These are phyloP conservation scores for Strigamia maritima DNA, from an alignment of 2,888 invertebrate genomes.

Conservation along the genomic window DNA sequence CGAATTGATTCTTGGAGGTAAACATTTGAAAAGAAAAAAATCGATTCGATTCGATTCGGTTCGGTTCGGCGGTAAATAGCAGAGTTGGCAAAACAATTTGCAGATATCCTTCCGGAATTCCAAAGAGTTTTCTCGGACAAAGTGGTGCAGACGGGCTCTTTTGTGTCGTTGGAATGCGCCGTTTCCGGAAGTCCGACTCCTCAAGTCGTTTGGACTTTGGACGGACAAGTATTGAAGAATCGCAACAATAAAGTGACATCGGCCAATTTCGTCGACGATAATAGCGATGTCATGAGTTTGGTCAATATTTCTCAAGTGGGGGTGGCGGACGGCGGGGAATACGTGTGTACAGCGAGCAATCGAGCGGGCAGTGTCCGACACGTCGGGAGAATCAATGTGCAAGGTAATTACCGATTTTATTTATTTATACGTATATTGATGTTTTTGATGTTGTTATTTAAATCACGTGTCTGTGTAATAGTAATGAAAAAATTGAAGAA, in stretches of 20 bases:
- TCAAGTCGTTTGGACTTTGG: constrained; percentile 38
- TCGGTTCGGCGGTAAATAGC: too few relatives aligned
- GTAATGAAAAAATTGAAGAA: too few relatives aligned
- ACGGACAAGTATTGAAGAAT: constrained; percentile 33
- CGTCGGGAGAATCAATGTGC: constrained; percentile 38
- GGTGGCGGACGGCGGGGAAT: constrained; percentile 41
- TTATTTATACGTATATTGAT: too few relatives aligned
- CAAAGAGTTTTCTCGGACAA: constrained; percentile 38
- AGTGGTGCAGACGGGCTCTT: constrained; percentile 28
- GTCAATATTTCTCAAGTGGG: constrained; percentile 37
- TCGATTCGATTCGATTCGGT: background rate
- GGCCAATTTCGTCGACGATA: constrained; percentile 38
- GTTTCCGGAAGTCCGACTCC: constrained; percentile 41
- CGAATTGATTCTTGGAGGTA: constrained; percentile 61
- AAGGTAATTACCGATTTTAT: too few relatives aligned
- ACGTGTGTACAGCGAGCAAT: constrained; percentile 38
- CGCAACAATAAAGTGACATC: background rate
- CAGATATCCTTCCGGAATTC: constrained; percentile 41
- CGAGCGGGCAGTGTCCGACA: constrained; percentile 38
- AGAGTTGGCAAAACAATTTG: background rate
- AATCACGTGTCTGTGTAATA: too few relatives aligned
- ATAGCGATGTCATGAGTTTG: constrained; percentile 39
- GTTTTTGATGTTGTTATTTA: too few relatives aligned
- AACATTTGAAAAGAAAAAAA: constrained; percentile 4
- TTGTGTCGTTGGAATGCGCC: constrained; percentile 39